Base-by-base conservation (phyloP, 2,113 vertebrate genomes). In the Bungarus multicinctus region DNA sequence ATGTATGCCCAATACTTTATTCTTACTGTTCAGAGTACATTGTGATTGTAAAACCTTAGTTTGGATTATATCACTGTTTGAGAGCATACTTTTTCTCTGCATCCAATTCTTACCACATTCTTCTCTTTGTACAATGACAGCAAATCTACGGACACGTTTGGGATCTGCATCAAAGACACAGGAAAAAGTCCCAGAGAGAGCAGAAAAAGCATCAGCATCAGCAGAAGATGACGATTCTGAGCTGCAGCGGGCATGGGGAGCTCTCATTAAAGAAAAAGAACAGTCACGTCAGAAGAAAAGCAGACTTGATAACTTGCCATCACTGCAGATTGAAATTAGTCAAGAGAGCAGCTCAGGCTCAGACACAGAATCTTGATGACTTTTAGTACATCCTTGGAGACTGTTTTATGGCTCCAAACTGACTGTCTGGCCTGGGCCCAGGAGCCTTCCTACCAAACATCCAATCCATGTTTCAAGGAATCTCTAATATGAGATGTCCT, bases 281-380 rank as follows among this genome's bases (percentile, higher is more conserved):
- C 97, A 98, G 12, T 96, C 98, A 96, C 98, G 98, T 94, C 97
- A 99, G 96, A 99, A 99, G 97, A 99, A 99, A 97, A 99, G 99
- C 95, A 98, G 99, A 0, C 97, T 99, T 96, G 99, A 99, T 97
- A 98, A 99, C 97, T 98, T 99, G 94, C 99, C 99, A 0, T 99
- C 99, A 0, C 98, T 99, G 94, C 99, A 99, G 96, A 99, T 99
- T 12, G 99, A 99, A 97, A 99, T 99, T 97, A 99, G 99, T 97
- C 98, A 98, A 50, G 99, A 99, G 96, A 99, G 99, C 98, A 99
- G 98, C 95, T 98, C 99, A 23, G 98, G 98, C 54, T 98, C 98
- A 0, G 99, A 99, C 93, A 99, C 98, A 0, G 99, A 99, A 93
- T 98, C 98, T 86, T 99, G 98, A 99, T 96, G 85, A n/a, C 23